Evolutionary conservation across 2,888 invertebrate genomes (phyloP).

Genomic region (Zygaena filipendulae): DNA sequence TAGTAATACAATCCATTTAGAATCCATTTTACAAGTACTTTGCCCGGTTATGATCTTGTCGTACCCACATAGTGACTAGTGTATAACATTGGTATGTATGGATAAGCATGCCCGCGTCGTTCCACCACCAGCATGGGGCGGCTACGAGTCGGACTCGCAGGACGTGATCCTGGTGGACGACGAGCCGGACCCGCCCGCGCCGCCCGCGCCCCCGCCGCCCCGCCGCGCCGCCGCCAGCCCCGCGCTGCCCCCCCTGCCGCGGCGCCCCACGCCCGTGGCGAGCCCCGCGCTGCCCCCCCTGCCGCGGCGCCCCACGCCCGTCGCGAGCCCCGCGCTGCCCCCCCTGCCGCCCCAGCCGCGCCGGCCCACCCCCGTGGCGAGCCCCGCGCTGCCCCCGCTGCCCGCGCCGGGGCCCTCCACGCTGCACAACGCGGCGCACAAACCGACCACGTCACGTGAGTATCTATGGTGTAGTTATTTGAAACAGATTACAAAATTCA

Average conservation of each 20-base stretch:
- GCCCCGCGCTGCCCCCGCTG: too few relatives aligned
- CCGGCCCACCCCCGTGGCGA: conserved; percentile 15
- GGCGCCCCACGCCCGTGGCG: conserved; percentile 14
- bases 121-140: conserved; percentile 63
- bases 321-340: too few relatives aligned
- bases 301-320: conserved; percentile 4
- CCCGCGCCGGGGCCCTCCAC: conserved; percentile 4
- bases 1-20: too few relatives aligned
- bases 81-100: too few relatives aligned
- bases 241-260: conserved; percentile 20
- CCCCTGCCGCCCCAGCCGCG: conserved; percentile 22
- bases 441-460: conserved; percentile 40
- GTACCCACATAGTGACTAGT: too few relatives aligned
- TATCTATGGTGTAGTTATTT: too few relatives aligned
- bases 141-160: conserved; percentile 62
- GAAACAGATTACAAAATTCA: too few relatives aligned
- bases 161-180: conserved; percentile 63
- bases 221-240: conserved; percentile 11
- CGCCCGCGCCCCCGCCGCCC: conserved; percentile 16
- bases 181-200: conserved; percentile 34
- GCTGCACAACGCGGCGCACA: too few relatives aligned
- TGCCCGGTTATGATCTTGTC: too few relatives aligned
- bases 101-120: too few relatives aligned
- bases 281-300: too few relatives aligned
- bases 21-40: too few relatives aligned